These are phyloP conservation scores for Orthonevra nobilis DNA, from an alignment of 2,888 invertebrate species.

Conservation along the genomic window DNA sequence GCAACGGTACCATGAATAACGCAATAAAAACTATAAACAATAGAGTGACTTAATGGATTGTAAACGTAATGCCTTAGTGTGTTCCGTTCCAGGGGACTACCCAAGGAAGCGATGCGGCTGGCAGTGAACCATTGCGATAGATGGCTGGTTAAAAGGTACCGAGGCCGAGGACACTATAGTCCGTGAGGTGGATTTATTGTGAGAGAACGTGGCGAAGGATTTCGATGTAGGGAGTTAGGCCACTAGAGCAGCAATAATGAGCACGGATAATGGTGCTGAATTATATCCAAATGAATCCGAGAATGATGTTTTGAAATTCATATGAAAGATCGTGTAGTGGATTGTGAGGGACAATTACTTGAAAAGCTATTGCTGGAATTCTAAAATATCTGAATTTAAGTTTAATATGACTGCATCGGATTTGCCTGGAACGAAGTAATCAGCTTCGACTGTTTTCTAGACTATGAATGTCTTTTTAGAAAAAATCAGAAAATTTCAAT, in stretches of 20 bases:
- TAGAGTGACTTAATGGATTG: conserved; percentile 68
- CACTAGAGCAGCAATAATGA: conserved; percentile 58
- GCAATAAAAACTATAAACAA: conserved; percentile 69
- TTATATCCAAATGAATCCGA: conserved; percentile 29
- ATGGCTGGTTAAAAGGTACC: conserved; percentile 55
- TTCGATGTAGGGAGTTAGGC: conserved; percentile 55
- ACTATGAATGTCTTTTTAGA: too few relatives aligned
- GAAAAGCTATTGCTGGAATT: too few relatives aligned
- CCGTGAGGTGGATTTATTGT: conserved; percentile 44
- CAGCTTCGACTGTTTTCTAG: too few relatives aligned
- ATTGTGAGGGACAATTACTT: too few relatives aligned
- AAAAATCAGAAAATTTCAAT: too few relatives aligned
- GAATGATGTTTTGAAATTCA: conserved; percentile 22
- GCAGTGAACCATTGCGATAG: conserved; percentile 49
- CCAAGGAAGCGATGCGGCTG: too few relatives aligned
- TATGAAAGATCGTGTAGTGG: conserved; percentile 25
- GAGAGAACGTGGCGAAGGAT: conserved; percentile 40
- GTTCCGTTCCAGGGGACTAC: conserved; percentile 12
- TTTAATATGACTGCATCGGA: too few relatives aligned
- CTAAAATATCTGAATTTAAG: too few relatives aligned
- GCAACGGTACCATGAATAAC: conserved; percentile 51
- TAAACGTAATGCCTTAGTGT: conserved; percentile 53
- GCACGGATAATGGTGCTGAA: conserved; percentile 43
- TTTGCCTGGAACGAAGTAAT: too few relatives aligned
- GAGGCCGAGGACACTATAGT: conserved; percentile 45